These are phyloP conservation scores for Carpatolechia fugitivella DNA, from an alignment of 2,888 invertebrate genomes.

Conservation along the genomic window DNA sequence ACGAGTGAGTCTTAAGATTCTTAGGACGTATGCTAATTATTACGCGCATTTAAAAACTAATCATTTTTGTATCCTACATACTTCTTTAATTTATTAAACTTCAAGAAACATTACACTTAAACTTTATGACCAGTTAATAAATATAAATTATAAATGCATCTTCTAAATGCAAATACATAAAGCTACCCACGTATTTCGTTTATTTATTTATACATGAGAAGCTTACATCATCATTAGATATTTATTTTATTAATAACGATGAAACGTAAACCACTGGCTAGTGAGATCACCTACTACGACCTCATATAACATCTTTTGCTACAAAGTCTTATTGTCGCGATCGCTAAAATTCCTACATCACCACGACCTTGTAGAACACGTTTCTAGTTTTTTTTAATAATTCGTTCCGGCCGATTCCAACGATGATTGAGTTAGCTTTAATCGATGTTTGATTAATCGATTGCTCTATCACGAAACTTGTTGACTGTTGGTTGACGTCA, in stretches of 20 bases:
- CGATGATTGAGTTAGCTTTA: slow-evolving; percentile 24
- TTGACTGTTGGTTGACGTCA: neutral
- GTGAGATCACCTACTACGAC: slow-evolving; percentile 43
- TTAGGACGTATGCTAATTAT: no score
- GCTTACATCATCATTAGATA: slow-evolving; percentile 55
- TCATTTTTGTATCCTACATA: no score
- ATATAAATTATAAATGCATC: neutral
- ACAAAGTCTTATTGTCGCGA: slow-evolving; percentile 33
- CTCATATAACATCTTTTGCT: no score
- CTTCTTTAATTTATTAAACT: no score
- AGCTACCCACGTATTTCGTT: slow-evolving; percentile 10
- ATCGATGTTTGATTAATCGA: slow-evolving; percentile 20
- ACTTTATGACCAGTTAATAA: no score
- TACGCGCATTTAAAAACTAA: no score
- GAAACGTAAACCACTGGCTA: slow-evolving; percentile 35
- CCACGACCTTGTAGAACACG: slow-evolving; percentile 49
- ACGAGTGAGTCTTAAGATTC: no score
- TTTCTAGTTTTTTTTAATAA: slow-evolving; percentile 33
- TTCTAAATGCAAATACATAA: neutral
- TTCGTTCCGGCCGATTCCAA: slow-evolving; percentile 23
- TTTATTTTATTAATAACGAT: slow-evolving; percentile 45
- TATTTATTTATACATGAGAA: slow-evolving; percentile 33
- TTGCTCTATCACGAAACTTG: slow-evolving; percentile 7
- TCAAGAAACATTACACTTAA: no score
- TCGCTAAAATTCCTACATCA: slow-evolving; percentile 33